These are phyloP conservation scores for Glyphotaelius pellucidus DNA, from an alignment of 2,888 invertebrate species.

Conservation along the genomic window DNA sequence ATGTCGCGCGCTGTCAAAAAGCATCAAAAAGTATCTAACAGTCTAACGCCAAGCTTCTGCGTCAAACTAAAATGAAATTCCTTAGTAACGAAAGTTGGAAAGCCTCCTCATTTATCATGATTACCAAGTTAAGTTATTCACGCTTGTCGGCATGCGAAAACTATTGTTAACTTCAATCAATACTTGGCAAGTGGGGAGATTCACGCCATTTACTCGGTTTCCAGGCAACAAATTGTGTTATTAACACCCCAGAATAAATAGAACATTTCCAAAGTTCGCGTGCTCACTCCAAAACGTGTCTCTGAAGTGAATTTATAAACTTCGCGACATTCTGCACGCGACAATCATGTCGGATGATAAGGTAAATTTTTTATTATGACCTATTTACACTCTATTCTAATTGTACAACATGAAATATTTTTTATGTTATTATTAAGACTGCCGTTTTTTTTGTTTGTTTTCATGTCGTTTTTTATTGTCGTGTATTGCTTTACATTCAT, in stretches of 20 bases:
- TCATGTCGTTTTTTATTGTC: neutral
- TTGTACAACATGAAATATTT: neutral
- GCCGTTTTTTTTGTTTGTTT: neutral
- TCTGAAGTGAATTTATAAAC: slow-evolving; percentile 22
- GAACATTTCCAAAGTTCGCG: slow-evolving; percentile 35
- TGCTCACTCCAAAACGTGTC: slow-evolving; percentile 13
- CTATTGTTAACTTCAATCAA: slow-evolving; percentile 44
- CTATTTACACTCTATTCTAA: neutral
- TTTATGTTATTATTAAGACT: neutral
- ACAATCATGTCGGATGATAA: slow-evolving; percentile 54
- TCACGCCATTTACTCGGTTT: slow-evolving; percentile 25
- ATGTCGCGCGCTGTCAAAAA: neutral
- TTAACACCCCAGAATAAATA: slow-evolving; percentile 19
- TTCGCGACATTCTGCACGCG: slow-evolving; percentile 26
- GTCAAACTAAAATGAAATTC: neutral
- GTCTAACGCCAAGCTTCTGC: neutral
- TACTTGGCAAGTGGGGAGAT: slow-evolving; percentile 3
- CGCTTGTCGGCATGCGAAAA: slow-evolving; percentile 20
- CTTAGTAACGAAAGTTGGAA: neutral
- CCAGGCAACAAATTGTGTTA: slow-evolving; percentile 41
- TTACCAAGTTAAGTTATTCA: neutral
- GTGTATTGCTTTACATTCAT: neutral
- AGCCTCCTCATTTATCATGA: neutral
- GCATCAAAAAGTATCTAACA: no score
- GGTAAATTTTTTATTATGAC: slow-evolving; percentile 40